Conservation (phyloP, 2,797 vertebrate species). For the Leptodactylus fallax region DNA sequence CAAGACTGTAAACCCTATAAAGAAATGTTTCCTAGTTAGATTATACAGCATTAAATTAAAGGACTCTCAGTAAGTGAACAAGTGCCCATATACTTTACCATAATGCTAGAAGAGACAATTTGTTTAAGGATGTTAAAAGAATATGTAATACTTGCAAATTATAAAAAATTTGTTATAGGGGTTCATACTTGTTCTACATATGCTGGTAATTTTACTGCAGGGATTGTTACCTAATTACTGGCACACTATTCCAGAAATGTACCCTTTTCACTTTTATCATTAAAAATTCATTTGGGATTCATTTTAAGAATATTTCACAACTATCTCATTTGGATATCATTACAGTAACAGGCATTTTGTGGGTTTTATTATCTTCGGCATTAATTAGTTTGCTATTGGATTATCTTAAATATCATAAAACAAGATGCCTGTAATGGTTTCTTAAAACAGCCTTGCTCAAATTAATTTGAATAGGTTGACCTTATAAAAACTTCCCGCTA, state of each 20-base stretch:
- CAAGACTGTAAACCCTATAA: no score
- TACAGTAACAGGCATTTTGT: constrained; percentile 42
- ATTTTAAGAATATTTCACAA: constrained; percentile 34
- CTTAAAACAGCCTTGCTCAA: constrained; percentile 24
- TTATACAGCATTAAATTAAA: no score
- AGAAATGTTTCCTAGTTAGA: no score
- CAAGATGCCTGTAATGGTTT: constrained; percentile 14
- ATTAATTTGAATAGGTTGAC: constrained; percentile 46
- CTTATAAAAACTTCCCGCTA: constrained; percentile 42
- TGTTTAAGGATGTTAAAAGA: neutral
- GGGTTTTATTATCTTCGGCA: constrained; percentile 46
- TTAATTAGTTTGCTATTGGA: constrained; percentile 57
- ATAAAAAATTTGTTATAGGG: neutral
- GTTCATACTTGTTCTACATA: neutral
- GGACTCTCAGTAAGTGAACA: neutral
- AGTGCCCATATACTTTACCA: neutral
- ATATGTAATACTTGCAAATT: neutral
- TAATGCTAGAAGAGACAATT: neutral
- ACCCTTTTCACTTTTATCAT: constrained; percentile 45
- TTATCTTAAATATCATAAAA: constrained; percentile 40
- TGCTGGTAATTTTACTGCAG: neutral
- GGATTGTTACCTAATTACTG: constrained; percentile 37
- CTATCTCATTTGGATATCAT: constrained; percentile 51
- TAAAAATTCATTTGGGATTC: constrained; percentile 53
- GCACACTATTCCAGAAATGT: constrained; percentile 31